A percentile compares a stretch with the other conserved stretches of the same genome.
These are phyloP conservation scores for Limosa lapponica DNA, from an alignment of 2,797 vertebrate species.

Conservation along the genomic window DNA sequence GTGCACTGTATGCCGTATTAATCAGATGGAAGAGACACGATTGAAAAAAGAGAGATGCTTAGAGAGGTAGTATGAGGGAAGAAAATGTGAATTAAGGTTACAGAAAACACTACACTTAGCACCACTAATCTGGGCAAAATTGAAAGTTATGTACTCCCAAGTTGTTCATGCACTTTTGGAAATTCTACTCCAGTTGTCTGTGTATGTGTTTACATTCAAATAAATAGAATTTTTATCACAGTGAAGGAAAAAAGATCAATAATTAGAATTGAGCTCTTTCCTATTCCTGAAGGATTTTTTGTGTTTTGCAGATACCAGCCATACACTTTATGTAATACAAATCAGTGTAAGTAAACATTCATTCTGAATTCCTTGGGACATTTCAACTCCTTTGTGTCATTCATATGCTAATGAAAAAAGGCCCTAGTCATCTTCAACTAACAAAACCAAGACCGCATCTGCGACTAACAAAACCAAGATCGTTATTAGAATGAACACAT, in stretches of 20 bases:
- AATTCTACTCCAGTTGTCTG: not conserved
- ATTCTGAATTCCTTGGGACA: not conserved
- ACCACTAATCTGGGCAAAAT: not conserved
- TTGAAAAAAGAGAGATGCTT: not conserved
- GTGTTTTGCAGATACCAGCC: not conserved
- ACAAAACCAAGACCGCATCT: not conserved
- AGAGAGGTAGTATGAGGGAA: not conserved
- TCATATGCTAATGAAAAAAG: not conserved
- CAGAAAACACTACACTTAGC: not conserved
- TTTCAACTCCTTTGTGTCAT: not conserved
- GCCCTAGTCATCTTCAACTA: not conserved
- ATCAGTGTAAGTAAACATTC: not conserved
- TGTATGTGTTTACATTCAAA: not conserved
- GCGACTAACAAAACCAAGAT: not conserved
- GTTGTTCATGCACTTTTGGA: not conserved
- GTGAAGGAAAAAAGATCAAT: not conserved
- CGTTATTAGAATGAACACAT: not conserved
- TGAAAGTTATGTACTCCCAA: not conserved
- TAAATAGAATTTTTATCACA: not conserved
- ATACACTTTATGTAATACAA: not conserved
- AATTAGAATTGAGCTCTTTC: not conserved
- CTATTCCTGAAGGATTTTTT: not conserved
- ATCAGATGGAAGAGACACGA: not conserved
- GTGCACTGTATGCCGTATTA: not conserved
- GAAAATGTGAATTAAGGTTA: not conserved